Conservation (phyloP, 2,888 invertebrate species). For the Trachelus stipa region DNA sequence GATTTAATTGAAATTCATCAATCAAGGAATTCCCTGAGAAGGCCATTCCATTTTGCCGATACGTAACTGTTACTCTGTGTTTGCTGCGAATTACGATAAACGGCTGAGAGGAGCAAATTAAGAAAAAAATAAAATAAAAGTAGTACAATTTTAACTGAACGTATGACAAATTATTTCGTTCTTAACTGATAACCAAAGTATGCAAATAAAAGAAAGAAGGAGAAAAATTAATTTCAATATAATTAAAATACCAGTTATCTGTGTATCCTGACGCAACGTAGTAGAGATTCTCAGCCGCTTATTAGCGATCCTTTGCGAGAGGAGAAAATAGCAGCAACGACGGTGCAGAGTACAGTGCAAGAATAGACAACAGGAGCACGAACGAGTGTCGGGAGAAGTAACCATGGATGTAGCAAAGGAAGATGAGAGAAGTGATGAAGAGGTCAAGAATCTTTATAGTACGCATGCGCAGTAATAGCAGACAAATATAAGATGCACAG, state of each 20-base stretch:
- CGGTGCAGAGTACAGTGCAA: neutral
- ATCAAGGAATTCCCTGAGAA: neutral
- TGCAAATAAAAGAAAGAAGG: neutral
- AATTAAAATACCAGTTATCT: neutral
- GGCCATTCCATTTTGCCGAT: too few species aligned
- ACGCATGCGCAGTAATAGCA: neutral
- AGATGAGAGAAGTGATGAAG: neutral
- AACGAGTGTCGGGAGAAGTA: neutral
- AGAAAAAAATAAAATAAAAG: neutral
- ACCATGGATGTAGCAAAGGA: neutral
- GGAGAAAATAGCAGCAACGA: neutral
- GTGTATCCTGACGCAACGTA: neutral
- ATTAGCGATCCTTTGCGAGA: neutral
- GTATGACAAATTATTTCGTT: too few species aligned
- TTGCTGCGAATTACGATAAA: neutral
- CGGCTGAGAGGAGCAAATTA: neutral
- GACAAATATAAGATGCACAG: neutral
- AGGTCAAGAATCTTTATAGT: neutral
- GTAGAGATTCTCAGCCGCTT: neutral
- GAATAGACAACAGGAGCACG: neutral
- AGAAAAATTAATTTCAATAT: neutral
- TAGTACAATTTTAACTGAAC: neutral
- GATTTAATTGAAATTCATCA: neutral
- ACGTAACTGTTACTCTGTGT: neutral
- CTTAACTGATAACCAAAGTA: neutral